phyloP scores from a whole-genome alignment of 1,140 invertebrate species.

The Phocides pigmalion region DNA sequence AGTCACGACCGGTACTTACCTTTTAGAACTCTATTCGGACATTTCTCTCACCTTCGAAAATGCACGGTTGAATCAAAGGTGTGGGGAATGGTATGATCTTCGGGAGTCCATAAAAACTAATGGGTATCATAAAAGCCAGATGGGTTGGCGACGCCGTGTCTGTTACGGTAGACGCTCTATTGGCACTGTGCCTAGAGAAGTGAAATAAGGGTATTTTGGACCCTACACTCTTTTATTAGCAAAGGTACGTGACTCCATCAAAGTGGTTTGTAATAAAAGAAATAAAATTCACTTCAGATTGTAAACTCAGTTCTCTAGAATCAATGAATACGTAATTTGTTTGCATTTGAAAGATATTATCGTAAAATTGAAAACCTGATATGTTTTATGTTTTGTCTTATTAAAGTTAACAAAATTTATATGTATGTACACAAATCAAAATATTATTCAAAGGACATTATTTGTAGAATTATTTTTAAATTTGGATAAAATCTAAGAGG shows the following conservation, averaged over 20 bases:
- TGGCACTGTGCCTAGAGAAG: conserved; percentile 40
- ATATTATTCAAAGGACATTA: no score
- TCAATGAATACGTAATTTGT: no score
- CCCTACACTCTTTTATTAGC: neutral
- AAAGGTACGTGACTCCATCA: neutral
- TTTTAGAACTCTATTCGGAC: conserved; percentile 12
- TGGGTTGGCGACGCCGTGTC: conserved; percentile 35
- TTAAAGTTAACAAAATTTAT: no score
- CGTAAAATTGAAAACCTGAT: no score
- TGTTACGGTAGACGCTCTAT: conserved; percentile 36
- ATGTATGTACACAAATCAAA: no score
- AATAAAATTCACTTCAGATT: no score
- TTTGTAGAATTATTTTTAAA: no score
- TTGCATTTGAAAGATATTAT: no score
- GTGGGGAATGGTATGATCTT: conserved; percentile 18
- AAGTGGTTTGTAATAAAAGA: no score
- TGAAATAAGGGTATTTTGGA: conserved; percentile 35
- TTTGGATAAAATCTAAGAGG: no score
- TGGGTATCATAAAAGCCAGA: conserved; percentile 19
- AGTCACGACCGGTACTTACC: conserved; percentile 21
- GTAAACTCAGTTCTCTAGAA: no score
- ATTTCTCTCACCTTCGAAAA: conserved; percentile 17
- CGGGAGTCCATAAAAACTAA: conserved; percentile 22
- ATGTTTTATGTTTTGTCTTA: no score
- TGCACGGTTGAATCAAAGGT: conserved; percentile 23